Base-by-base conservation (phyloP, 2,113 vertebrate genomes). In the Cottus gobio region DNA sequence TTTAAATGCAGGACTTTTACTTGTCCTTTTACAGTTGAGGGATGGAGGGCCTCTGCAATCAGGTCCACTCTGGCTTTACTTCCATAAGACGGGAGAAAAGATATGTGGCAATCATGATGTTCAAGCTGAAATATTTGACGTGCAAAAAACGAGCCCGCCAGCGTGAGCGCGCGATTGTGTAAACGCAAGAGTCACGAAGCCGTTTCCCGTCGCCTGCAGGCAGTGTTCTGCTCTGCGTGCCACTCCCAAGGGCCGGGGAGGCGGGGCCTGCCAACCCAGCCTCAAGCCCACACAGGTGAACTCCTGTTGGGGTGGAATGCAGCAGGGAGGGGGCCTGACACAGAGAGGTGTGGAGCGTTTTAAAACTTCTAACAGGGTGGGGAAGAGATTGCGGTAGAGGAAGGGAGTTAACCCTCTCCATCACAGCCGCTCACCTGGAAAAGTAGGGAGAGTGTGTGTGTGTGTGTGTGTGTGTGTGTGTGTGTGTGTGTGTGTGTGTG, bases 261-360 rank as follows among this genome's bases (percentile, higher is more conserved):
- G 91, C 86, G 88, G 89, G 84, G 86, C 80, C 68, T 54, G 44
- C 42, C 62, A 75, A 37, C 61, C 24, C 36, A 7, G 13, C 31
- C 83, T 93, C 94, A 94, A 90, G 94, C 92, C 93, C 87, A 85
- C 85, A 93, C 94, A 94, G 94, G 94, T 94, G 92, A 93, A 84
- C 85, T 83, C 34, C 71, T 30, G 83, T 36, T 68, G 80, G 52
- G 46, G 65, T 82, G 93, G 93, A 93, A 93, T 93, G 92, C 67
- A 79, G 58, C n/a, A 58, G 74, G 69, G 54, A 13, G 76, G 74
- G 39, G 12, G 10, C 24, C 26, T 85, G 82, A 90, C 80, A 80
- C 88, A 87, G 44, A 54, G 74, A 91, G 92, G 92, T 90, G 91
- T 90, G 87, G 84, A 74, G 73, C 74, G 72, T 79, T 85, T 57